Base-by-base conservation (phyloP, 1,140 invertebrate genomes). In the Eupeodes corollae region DNA sequence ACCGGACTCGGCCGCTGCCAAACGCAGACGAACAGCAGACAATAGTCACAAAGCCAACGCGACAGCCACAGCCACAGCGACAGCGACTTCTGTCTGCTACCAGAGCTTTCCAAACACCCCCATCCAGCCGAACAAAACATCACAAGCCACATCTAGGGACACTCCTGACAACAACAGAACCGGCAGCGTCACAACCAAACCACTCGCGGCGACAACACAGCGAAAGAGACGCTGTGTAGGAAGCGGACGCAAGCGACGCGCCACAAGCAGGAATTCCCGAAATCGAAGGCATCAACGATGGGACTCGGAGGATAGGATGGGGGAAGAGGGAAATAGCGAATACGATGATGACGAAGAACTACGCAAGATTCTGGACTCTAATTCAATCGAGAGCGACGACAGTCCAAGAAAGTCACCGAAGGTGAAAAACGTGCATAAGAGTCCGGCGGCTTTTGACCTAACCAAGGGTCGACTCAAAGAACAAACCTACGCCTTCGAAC, bases 401-500 rank as follows among this genome's bases (percentile, higher is more conserved):
- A 44, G 15, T 33, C 15, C n/a, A 37, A 46, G n/a, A 37, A 41
- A 16, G 31, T 46, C 10, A 47, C 49, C 47, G 16, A 33, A 42
- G 6, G 15, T 38, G 26, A 61, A 21, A 45, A 54, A 38, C 3
- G 35, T 38, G 10, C n/a, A 6, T 10, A 16, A n/a, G 16, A 6
- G 3, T 14, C 35, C n/a, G 5, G 44, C 16, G 10, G 57, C 19
- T 13, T 63, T 59, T 30, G 61, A 63, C 41, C 57, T 50, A 32
- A 56, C 46, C 21, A 61, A 61, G 10, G 63, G 61, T 26, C 18
- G 59, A 54, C 32, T 42, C 51, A 9, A 30, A 82, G 18, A 76
- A 79, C 50, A 75, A 79, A 55, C 72, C 84, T 88, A 86, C 60
- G 80, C 84, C 0, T 88, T 88, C 57, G 84, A 88, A 67, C 74